These are phyloP conservation scores for Achlya flavicornis DNA, from an alignment of 2,888 invertebrate species.

Conservation along the genomic window DNA sequence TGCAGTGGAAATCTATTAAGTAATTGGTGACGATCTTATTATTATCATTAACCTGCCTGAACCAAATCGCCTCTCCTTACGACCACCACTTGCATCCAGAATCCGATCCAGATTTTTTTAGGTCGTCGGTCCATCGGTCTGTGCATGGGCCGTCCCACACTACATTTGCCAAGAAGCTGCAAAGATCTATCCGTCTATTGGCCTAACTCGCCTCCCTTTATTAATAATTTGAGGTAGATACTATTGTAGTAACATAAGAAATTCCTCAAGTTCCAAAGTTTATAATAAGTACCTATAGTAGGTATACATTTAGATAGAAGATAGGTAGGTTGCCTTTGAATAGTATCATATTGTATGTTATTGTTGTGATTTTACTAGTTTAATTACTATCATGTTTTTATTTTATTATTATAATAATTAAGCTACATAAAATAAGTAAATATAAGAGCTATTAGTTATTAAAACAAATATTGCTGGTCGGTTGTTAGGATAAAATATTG, in stretches of 20 bases:
- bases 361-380: slow-evolving; percentile 62
- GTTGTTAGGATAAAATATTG: background rate
- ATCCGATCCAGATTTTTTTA: no score
- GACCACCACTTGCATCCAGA: no score
- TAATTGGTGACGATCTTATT: no score
- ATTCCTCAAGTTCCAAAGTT: slow-evolving; percentile 67
- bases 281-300: slow-evolving; percentile 30
- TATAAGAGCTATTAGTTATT: background rate
- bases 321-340: slow-evolving; percentile 21
- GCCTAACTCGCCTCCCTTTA: background rate
- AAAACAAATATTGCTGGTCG: background rate
- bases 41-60: no score
- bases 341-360: slow-evolving; percentile 40
- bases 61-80: no score
- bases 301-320: slow-evolving; percentile 10
- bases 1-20: no score
- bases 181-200: no score
- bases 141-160: no score
- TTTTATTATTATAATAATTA: background rate
- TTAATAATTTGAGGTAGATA: background rate
- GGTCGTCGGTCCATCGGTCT: no score
- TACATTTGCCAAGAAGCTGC: no score
- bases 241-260: slow-evolving; percentile 12
- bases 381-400: slow-evolving; percentile 13
- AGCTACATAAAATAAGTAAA: background rate